A percentile compares a stretch with the other conserved stretches of the same genome.
Conservation (phyloP, 2,888 invertebrate species). For the Schizaphis graminum region DNA sequence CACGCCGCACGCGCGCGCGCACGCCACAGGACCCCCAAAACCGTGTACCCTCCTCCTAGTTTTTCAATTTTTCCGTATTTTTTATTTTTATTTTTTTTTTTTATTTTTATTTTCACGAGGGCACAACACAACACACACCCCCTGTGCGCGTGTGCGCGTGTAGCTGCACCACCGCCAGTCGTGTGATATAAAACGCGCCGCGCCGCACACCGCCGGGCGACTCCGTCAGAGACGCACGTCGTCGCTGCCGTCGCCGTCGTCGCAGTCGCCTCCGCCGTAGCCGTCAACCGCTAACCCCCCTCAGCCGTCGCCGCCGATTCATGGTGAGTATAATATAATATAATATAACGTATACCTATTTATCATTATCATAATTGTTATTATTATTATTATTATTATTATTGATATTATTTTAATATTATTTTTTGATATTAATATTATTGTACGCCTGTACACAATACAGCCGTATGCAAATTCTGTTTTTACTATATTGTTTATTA, state of each 20-base stretch:
- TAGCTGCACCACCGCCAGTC: not conserved
- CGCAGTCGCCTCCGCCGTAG: not conserved
- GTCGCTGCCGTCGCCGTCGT: not conserved
- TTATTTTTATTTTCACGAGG: not conserved
- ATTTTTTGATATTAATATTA: not conserved
- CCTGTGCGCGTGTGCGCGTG: not conserved
- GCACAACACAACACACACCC: not conserved
- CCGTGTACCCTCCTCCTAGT: not conserved
- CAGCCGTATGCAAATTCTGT: not conserved
- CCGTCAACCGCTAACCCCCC: no score
- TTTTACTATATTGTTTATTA: not conserved
- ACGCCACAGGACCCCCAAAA: not conserved
- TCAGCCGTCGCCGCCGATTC: not conserved
- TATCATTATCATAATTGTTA: not conserved
- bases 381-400: not conserved
- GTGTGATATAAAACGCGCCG: not conserved
- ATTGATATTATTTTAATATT: not conserved
- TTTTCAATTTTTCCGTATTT: no score
- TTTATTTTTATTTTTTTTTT: not conserved
- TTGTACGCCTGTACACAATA: no score
- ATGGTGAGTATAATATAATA: not conserved
- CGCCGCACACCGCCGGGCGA: conserved; percentile 21
- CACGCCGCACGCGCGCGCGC: not conserved
- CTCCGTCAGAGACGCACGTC: conserved; percentile 9
- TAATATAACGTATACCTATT: not conserved